Base-by-base conservation (phyloP, 2,113 vertebrate genomes). In the Pachypanchax playfairii region DNA sequence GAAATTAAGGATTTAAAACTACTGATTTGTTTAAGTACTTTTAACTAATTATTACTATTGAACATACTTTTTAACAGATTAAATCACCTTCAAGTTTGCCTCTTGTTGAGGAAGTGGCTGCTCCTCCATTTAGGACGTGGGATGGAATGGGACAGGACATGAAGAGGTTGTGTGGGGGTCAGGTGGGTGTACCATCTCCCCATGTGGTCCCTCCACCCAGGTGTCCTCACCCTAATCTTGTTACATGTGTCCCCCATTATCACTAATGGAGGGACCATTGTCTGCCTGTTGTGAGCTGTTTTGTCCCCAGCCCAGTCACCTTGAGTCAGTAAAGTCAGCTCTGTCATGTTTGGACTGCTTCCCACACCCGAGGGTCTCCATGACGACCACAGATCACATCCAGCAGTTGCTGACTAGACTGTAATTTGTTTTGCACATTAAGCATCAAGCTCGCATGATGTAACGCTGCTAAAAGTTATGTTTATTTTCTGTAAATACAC, bases 241-340 rank as follows among this genome's bases (percentile, higher is more conserved):
- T 92, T 91, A 86, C 85, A 88, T 91, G 83, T 85, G 83, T 88
- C 85, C 84, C 84, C 84, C 83, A 89, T 92, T 89, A 90, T 87
- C 72, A 73, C 84, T 85, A 86, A 86, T 85, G 83, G 88, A 81
- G 58, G 69, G 1, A 24, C 86, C 74, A 86, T 92, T 91, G 90
- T 91, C 67, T 64, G 51, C 54, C 39, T 7, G 64, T 70, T 77
- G 69, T 67, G 65, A 46, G 57, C 64, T 48, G 71, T 21, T 62
- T 74, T 73, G 65, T 56, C 70, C 69, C 63, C 35, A n/a, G 69
- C 56, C 72, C 81, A 82, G 87, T 87, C 86, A 85, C 81, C 87
- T 86, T 83, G 85, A 90, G 90, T 90, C 88, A 86, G 67, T 80
- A 77, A 85, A 85, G 77, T 81, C 75, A 18, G 52, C 50, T 53